These are phyloP conservation scores for Shinisaurus crocodilurus DNA, from an alignment of 2,113 vertebrate species.

Conservation along the genomic window DNA sequence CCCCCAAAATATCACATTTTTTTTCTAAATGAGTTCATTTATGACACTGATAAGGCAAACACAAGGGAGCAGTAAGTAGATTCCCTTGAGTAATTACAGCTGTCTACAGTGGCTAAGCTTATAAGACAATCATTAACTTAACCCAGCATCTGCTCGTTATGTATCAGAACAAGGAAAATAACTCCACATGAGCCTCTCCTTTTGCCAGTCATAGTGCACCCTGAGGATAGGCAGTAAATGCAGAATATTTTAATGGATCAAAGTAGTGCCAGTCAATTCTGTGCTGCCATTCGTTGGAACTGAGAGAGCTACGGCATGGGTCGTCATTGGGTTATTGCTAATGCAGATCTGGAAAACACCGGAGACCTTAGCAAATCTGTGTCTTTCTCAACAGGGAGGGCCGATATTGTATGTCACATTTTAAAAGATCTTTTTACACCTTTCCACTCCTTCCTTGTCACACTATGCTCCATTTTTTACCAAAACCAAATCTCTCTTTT, in stretches of 20 bases:
- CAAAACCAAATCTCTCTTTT: background rate
- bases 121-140: constrained; percentile 53
- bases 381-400: background rate
- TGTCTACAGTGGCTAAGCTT: constrained; percentile 52
- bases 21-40: constrained; percentile 48
- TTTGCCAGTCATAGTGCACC: constrained; percentile 16
- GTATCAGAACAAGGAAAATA: constrained; percentile 34
- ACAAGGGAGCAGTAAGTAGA: constrained; percentile 43
- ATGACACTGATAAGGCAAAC: constrained; percentile 53
- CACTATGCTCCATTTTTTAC: background rate
- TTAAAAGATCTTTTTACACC: background rate
- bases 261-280: background rate
- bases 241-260: constrained; percentile 20
- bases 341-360: background rate
- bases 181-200: constrained; percentile 49
- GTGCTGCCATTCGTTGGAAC: background rate
- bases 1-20: constrained; percentile 49
- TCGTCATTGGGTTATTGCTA: background rate
- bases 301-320: background rate
- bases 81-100: constrained; percentile 65
- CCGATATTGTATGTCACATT: background rate
- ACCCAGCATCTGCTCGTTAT: constrained; percentile 30
- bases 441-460: background rate
- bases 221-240: background rate
- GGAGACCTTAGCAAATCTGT: background rate